Evolutionary conservation across 2,888 invertebrate species (phyloP).

Genomic region (Volucella inflata): DNA sequence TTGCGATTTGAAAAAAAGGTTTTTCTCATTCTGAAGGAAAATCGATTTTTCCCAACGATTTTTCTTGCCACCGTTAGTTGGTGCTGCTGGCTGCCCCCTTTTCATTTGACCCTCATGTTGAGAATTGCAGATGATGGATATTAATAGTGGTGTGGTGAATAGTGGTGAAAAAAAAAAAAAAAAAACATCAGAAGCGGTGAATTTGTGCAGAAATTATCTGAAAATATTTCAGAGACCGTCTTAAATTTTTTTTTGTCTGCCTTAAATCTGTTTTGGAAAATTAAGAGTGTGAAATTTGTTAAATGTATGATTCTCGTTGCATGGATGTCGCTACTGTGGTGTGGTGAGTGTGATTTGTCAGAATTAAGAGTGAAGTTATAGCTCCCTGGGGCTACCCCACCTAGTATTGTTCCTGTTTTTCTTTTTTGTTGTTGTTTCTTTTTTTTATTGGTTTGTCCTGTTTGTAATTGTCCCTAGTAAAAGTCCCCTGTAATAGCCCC

Average conservation of each 20-base stretch:
- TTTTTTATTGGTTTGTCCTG: neutral
- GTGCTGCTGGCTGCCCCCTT: neutral
- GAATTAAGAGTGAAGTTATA: slow-evolving; percentile 11
- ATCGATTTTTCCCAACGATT: slow-evolving; percentile 71
- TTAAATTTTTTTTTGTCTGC: neutral
- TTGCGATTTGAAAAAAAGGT: slow-evolving; percentile 22
- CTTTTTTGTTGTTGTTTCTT: neutral
- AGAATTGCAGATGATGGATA: slow-evolving; percentile 57
- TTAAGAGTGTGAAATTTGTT: slow-evolving; percentile 24
- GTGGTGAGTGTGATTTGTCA: slow-evolving; percentile 68
- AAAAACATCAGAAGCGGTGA: slow-evolving; percentile 35
- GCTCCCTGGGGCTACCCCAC: neutral
- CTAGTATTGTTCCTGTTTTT: slow-evolving; percentile 1
- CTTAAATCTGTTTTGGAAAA: slow-evolving; percentile 45
- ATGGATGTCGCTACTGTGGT: slow-evolving; percentile 55
- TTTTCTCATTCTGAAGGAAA: slow-evolving; percentile 61
- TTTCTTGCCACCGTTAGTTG: slow-evolving; percentile 17
- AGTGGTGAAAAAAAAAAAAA: slow-evolving; percentile 49
- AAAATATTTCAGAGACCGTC: slow-evolving; percentile 4
- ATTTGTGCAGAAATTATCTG: slow-evolving; percentile 57
- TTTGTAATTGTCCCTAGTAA: no score
- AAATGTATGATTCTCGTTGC: slow-evolving; percentile 15
- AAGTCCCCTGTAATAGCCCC: no score
- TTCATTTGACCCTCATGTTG: slow-evolving; percentile 29
- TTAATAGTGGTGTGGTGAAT: slow-evolving; percentile 60